Conservation (phyloP, 2,113 vertebrate species). For the Xiphorhynchus elegans region DNA sequence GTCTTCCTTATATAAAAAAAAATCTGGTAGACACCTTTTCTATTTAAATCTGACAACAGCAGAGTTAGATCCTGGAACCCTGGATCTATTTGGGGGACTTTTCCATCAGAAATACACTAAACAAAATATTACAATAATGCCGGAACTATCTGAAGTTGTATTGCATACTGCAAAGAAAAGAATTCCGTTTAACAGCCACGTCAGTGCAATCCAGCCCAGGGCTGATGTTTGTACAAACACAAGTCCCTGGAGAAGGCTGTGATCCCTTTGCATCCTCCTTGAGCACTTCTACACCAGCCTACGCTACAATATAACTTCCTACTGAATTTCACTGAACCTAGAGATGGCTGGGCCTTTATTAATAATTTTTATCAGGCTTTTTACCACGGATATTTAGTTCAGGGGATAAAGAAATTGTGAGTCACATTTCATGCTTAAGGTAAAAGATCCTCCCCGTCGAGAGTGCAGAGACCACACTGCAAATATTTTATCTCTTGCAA, state of each 20-base stretch:
- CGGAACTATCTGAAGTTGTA: neutral
- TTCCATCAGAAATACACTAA: neutral
- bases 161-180: neutral
- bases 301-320: neutral
- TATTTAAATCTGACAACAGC: neutral
- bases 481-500: neutral
- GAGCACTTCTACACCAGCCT: neutral
- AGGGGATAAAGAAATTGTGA: neutral
- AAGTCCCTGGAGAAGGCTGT: neutral
- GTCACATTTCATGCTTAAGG: neutral
- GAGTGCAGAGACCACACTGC: neutral
- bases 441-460: neutral
- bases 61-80: neutral
- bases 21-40: neutral
- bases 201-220: accelerated
- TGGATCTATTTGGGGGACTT: neutral
- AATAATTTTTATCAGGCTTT: neutral
- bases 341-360: neutral
- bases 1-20: neutral
- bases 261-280: neutral
- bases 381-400: neutral
- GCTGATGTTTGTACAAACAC: neutral
- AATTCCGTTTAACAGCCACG: neutral
- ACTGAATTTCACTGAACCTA: neutral
- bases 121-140: neutral